A percentile compares a stretch with the other conserved stretches of the same genome.
Evolutionary conservation across 2,888 invertebrate species (phyloP).

Genomic region (Xanthia icteritia): DNA sequence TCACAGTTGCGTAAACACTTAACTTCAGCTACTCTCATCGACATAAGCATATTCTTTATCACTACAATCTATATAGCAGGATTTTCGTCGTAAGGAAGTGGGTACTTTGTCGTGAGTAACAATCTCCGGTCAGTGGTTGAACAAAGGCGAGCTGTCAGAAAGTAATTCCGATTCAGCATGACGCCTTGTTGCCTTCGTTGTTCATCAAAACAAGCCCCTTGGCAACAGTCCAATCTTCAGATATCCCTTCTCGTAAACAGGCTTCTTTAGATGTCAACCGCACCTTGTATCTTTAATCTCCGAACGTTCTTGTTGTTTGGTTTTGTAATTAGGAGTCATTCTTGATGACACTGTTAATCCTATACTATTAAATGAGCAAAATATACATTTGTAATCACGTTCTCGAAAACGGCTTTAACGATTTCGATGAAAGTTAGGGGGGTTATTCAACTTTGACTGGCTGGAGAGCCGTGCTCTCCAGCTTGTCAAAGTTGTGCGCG

Average conservation of each 20-base stretch:
- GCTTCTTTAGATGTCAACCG: conserved; percentile 48
- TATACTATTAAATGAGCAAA: too few species aligned
- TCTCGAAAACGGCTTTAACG: too few species aligned
- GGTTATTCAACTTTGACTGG: too few species aligned
- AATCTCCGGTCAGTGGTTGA: conserved; percentile 53
- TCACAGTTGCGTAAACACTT: conserved; percentile 6
- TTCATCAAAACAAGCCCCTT: conserved; percentile 61
- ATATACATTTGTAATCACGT: too few species aligned
- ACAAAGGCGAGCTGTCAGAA: conserved; percentile 63
- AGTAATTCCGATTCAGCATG: conserved; percentile 66
- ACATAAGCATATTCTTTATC: conserved; percentile 30
- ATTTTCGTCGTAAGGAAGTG: conserved; percentile 30
- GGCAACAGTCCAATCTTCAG: conserved; percentile 68
- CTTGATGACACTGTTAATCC: too few species aligned
- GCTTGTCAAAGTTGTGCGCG: too few species aligned
- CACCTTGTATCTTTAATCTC: neutral
- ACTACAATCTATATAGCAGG: neutral
- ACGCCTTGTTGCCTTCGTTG: conserved; percentile 61
- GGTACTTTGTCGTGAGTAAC: conserved; percentile 38
- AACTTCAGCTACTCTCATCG: neutral
- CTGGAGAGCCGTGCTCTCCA: too few species aligned
- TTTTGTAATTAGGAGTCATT: neutral
- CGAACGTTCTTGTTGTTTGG: neutral
- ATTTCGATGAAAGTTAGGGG: too few species aligned
- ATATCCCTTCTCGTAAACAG: conserved; percentile 47